Percentiles rank a stretch among this genome's conserved stretches.
phyloP scores from a whole-genome alignment of 2,797 vertebrate genomes.

The Molothrus ater region DNA sequence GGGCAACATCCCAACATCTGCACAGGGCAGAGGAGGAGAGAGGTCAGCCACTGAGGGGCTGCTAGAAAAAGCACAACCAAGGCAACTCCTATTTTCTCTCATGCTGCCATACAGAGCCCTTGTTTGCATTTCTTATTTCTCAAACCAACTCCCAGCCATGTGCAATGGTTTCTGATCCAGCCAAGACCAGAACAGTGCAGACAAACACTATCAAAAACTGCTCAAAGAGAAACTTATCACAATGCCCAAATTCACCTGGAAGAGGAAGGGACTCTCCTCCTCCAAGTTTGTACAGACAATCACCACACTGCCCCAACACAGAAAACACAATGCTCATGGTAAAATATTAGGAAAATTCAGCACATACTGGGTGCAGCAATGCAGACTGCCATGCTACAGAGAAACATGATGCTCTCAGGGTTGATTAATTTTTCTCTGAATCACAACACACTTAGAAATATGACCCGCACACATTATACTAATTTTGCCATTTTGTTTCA shows the following conservation, averaged over 20 bases:
- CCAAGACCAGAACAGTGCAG: neutral
- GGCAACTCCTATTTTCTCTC: neutral
- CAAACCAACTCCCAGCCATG: neutral
- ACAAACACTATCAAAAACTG: neutral
- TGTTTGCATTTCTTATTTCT: neutral
- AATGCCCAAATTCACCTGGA: neutral
- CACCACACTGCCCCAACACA: neutral
- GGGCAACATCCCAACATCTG: neutral
- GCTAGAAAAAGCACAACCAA: neutral
- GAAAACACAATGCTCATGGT: accelerated
- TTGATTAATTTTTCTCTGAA: neutral
- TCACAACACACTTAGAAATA: neutral
- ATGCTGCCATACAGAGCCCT: neutral
- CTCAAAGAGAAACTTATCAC: neutral
- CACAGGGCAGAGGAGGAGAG: neutral
- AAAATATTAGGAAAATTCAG: neutral
- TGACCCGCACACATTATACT: neutral
- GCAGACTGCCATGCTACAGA: neutral
- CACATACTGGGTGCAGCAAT: neutral
- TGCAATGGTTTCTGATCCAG: neutral
- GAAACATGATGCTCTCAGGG: neutral
- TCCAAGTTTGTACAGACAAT: neutral
- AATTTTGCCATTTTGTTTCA: neutral
- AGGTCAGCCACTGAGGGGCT: neutral
- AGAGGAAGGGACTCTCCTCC: neutral